Evolutionary conservation across 2,888 invertebrate genomes (phyloP), one percentile per base, ranked within the genome.

Genomic region (Crepidodera aurea): DNA sequence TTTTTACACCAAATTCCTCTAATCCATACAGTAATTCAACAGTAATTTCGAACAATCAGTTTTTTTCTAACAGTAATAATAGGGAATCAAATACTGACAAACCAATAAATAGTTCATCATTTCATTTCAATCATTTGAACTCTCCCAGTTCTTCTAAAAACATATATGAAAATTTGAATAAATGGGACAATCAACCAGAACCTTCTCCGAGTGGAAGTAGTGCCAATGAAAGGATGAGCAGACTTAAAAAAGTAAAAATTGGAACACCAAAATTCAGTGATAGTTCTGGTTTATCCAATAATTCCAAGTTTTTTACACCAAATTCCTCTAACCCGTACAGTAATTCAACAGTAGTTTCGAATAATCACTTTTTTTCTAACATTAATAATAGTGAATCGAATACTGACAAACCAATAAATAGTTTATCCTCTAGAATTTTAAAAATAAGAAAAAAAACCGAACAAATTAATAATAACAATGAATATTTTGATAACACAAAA

Each of bases 151-250:
- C 2, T 10, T 10, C 29, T 32, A n/a, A 51, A 13, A 46, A 22
- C 37, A 60, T 60, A 15, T 60, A 50, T 18, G 27, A 39, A 29
- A 51, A 58, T 32, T 29, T 51, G n/a, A n/a, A 12, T 10, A 40
- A 59, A 29, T 59, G 51, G 51, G 29, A 37, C 18, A 59, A 19
- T 16, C 46, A 40, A 8, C 34, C 22, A 25, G 12, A 54, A 44
- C 3, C 5, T 18, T 32, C 6, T 18, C 40, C 48, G 1, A 60
- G 57, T 44, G 68, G 61, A 50, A 67, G 66, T 50, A 29, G 64
- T 6, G 71, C 71, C 0, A 67, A 66, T 63, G 64, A 67, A 8
- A 64, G 69, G 19, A 39, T 70, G 51, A 65, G 66, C 29, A 69
- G 63, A 40, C 50, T 71, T n/a, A 60, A 66, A 32, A 64, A 56